phyloP scores from a whole-genome alignment of 2,797 vertebrate species.

The Lacerta agilis region DNA sequence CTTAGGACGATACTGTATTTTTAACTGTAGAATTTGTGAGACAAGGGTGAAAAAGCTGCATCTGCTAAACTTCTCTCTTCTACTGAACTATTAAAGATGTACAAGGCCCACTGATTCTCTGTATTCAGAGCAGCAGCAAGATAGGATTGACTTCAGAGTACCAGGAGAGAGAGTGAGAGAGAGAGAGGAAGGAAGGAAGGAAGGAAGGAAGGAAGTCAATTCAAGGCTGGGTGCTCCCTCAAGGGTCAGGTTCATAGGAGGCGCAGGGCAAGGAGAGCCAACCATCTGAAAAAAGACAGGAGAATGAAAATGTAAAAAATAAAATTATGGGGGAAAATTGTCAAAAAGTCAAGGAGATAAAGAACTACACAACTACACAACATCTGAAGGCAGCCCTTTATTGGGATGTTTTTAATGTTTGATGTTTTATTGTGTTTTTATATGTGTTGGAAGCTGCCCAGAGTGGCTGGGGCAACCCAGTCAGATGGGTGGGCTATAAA shows the following conservation, averaged over 20 bases:
- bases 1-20: background rate
- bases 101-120: background rate
- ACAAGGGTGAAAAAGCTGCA: background rate
- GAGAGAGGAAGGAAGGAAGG: no score
- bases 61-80: background rate
- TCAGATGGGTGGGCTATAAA: no score
- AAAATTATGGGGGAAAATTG: background rate
- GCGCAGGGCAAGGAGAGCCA: background rate
- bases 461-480: no score
- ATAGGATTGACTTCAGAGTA: background rate
- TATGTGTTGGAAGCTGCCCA: no score
- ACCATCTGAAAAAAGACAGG: background rate
- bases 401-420: no score
- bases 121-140: background rate
- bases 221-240: background rate
- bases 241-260: background rate
- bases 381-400: no score
- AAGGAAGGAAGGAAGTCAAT: no score
- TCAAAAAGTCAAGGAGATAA: no score
- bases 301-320: background rate
- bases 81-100: background rate
- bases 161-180: background rate
- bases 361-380: no score
- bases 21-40: background rate
- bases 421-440: no score